These are phyloP conservation scores for Tiliqua scincoides DNA, from an alignment of 2,113 vertebrate genomes.

Conservation along the genomic window DNA sequence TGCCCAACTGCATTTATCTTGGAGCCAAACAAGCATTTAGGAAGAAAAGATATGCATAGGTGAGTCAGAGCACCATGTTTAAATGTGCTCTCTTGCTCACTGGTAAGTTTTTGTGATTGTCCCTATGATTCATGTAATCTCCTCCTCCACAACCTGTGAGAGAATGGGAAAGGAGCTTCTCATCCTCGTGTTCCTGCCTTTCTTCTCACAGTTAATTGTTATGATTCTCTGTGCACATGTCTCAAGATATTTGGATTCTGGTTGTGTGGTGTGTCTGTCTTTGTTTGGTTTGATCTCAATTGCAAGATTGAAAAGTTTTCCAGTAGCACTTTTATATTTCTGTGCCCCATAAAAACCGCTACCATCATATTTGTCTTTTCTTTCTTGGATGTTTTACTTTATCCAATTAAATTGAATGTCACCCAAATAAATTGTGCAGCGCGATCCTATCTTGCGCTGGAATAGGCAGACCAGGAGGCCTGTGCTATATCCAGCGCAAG, in stretches of 20 bases:
- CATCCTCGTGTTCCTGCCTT: background rate
- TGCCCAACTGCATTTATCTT: background rate
- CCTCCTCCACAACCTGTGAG: background rate
- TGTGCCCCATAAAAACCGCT: background rate
- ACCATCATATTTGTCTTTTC: background rate
- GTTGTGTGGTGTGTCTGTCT: background rate
- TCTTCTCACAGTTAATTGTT: background rate
- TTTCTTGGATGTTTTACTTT: background rate
- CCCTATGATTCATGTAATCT: background rate
- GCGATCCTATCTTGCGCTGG: no score
- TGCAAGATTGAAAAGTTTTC: background rate
- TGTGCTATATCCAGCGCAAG: no score
- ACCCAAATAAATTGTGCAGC: no score
- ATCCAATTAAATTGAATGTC: background rate
- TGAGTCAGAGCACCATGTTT: background rate
- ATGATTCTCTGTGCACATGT: background rate
- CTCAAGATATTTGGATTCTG: background rate
- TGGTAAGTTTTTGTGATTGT: background rate
- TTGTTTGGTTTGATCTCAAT: background rate
- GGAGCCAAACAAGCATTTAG: background rate
- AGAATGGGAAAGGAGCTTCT: background rate
- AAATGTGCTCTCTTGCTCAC: background rate
- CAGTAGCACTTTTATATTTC: background rate
- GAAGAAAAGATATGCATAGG: background rate
- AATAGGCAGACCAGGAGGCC: no score